phyloP scores from a whole-genome alignment of 2,888 invertebrate genomes.

The Polyploca ridens region DNA sequence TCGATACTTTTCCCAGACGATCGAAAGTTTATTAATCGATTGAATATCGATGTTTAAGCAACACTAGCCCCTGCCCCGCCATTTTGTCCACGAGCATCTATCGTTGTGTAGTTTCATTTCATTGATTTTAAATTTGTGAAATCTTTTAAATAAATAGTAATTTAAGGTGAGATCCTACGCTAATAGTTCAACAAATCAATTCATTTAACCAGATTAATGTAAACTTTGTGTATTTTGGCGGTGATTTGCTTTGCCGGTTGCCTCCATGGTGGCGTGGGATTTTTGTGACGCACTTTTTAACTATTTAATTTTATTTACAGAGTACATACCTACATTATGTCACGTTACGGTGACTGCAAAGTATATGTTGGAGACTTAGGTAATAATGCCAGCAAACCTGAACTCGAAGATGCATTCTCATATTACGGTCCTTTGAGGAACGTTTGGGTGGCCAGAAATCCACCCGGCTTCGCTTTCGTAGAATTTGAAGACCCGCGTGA shows the following conservation, averaged over 20 bases:
- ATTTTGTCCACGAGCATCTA: too few species aligned
- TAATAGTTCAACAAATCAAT: too few species aligned
- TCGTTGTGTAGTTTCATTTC: too few species aligned
- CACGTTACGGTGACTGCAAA: constrained; percentile 95
- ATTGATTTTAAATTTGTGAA: too few species aligned
- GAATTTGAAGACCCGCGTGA: constrained; percentile 97
- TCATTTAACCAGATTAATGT: too few species aligned
- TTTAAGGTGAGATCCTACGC: too few species aligned
- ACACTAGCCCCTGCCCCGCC: too few species aligned
- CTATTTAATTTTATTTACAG: constrained; percentile 21
- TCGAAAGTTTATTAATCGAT: too few species aligned
- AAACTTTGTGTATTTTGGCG: too few species aligned
- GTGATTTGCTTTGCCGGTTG: not conserved
- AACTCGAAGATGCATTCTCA: constrained; percentile 96
- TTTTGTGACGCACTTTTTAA: not conserved
- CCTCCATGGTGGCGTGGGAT: not conserved
- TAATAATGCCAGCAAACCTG: constrained; percentile 95
- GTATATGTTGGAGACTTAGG: constrained; percentile 98
- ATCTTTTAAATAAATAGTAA: too few species aligned
- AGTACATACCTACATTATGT: constrained; percentile 76
- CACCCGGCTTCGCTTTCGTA: constrained; percentile 97
- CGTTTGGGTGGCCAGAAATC: constrained; percentile 99
- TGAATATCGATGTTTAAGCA: too few species aligned
- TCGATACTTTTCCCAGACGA: too few species aligned
- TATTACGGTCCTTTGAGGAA: constrained; percentile 96